phyloP scores from a whole-genome alignment of 1,140 invertebrate genomes.

The Paramacrobiotus metropolitanus region DNA sequence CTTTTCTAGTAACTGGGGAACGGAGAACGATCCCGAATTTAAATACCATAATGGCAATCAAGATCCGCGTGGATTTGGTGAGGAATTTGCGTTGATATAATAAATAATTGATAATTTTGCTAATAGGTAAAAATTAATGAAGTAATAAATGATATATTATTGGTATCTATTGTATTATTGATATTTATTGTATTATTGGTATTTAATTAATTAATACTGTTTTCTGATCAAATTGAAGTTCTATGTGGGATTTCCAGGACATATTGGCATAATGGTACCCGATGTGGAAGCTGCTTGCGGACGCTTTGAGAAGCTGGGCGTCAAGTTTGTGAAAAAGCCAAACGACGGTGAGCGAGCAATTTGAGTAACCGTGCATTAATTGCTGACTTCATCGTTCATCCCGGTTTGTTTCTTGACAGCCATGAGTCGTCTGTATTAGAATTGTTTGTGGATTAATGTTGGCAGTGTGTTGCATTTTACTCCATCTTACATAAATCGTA shows the following conservation, averaged over 20 bases:
- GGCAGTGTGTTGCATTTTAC: too few relatives aligned
- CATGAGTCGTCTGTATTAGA: too few relatives aligned
- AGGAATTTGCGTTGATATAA: too few relatives aligned
- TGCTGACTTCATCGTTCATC: too few relatives aligned
- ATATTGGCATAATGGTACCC: constrained; percentile 68
- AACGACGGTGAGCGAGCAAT: constrained; percentile 44
- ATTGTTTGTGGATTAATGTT: too few relatives aligned
- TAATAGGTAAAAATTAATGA: too few relatives aligned
- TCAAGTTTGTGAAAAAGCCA: constrained; percentile 69
- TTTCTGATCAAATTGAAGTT: not conserved
- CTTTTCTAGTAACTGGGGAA: constrained; percentile 77
- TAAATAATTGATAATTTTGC: too few relatives aligned
- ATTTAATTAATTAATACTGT: not conserved
- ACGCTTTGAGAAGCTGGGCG: constrained; percentile 56
- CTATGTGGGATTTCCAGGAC: constrained; percentile 39
- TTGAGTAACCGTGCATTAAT: too few relatives aligned
- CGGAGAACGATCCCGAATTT: constrained; percentile 50
- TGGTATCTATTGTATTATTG: not conserved
- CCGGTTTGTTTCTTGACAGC: too few relatives aligned
- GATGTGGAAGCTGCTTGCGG: constrained; percentile 63
- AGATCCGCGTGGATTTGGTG: constrained; percentile 66
- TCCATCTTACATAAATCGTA: too few relatives aligned
- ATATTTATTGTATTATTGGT: not conserved
- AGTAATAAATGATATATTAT: too few relatives aligned
- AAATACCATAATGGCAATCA: constrained; percentile 70